phyloP scores from a whole-genome alignment of 1,140 invertebrate genomes.

The Drosophila takahashii region DNA sequence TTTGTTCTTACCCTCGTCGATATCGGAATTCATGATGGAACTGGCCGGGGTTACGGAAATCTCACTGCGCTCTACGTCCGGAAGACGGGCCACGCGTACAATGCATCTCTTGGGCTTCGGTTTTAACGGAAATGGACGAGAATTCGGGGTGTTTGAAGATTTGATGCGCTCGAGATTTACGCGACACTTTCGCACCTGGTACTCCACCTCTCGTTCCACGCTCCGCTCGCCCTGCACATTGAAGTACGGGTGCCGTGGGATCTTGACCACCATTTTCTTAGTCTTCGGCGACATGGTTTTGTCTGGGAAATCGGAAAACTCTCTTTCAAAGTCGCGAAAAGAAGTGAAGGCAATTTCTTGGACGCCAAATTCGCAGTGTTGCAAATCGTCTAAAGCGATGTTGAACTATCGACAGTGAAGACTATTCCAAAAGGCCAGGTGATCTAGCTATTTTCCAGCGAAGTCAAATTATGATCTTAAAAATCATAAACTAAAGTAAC shows the following conservation, averaged over 20 bases:
- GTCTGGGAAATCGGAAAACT: background rate
- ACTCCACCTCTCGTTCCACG: constrained; percentile 6
- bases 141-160: background rate
- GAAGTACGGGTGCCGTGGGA: constrained; percentile 62
- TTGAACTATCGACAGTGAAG: background rate
- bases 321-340: background rate
- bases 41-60: constrained; percentile 65
- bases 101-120: constrained; percentile 57
- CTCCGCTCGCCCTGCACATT: constrained; percentile 20
- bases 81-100: constrained; percentile 65
- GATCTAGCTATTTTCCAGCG: background rate
- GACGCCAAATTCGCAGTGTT: constrained; percentile 25
- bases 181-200: constrained; percentile 60
- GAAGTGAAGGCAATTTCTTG: constrained; percentile 2
- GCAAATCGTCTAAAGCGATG: background rate
- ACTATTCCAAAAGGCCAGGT: background rate
- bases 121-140: constrained; percentile 31
- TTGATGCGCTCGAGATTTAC: constrained; percentile 65
- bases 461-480: background rate
- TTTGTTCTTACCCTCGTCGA: constrained; percentile 41
- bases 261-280: constrained; percentile 62
- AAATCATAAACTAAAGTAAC: background rate
- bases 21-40: constrained; percentile 69
- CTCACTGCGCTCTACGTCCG: constrained; percentile 61
- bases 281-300: constrained; percentile 52